Conservation (phyloP, 2,888 invertebrate species). For the Steinernema scapterisci region DNA sequence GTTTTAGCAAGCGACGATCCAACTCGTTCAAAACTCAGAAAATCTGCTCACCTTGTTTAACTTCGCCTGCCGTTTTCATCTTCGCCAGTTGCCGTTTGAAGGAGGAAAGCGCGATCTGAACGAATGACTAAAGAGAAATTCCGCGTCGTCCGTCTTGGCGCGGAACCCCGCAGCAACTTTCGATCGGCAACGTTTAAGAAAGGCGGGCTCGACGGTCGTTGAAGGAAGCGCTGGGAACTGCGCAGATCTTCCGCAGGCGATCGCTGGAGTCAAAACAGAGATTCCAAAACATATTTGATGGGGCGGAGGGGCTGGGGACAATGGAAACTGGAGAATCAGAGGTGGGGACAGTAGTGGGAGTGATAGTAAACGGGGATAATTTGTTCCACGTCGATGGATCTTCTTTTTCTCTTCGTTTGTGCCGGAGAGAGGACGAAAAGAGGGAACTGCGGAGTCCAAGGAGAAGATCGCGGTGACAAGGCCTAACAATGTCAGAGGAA, state of each 20-base stretch:
- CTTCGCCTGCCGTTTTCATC: conserved; percentile 25
- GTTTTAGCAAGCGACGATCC: neutral
- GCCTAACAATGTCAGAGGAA: neutral
- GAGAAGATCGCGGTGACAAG: neutral
- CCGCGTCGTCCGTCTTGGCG: neutral
- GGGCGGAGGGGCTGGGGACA: neutral
- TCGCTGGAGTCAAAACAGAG: conserved; percentile 19
- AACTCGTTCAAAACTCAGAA: neutral
- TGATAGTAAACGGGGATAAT: no score
- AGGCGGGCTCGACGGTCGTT: conserved; percentile 4
- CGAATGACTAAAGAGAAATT: neutral
- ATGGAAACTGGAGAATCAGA: neutral
- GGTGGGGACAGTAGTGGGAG: neutral
- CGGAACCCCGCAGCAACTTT: neutral
- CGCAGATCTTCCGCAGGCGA: neutral
- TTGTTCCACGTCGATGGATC: no score
- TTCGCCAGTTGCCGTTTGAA: neutral
- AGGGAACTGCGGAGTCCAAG: neutral
- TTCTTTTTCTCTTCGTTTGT: neutral
- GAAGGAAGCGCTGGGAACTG: neutral
- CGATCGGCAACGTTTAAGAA: neutral
- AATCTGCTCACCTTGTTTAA: conserved; percentile 1
- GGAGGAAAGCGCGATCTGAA: conserved; percentile 1
- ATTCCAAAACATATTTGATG: neutral
- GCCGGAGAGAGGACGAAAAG: neutral